Percentiles rank a stretch among this genome's conserved stretches.
phyloP scores from a whole-genome alignment of 53 echinoderm and acorn worm species.

The Holothuria leucospilota region DNA sequence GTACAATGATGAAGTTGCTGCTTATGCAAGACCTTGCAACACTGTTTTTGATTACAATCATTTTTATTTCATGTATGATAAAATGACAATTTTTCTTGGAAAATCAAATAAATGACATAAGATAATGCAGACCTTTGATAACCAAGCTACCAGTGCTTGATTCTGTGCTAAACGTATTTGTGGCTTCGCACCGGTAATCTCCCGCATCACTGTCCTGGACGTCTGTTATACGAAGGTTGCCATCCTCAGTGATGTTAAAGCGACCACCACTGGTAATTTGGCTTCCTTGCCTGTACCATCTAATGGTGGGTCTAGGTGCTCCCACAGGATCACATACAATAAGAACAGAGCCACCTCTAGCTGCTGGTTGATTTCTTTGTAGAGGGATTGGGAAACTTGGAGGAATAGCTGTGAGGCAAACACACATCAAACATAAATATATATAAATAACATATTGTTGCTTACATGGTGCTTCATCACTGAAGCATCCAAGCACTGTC shows the following conservation, averaged over 20 bases:
- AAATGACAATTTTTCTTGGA: too few species aligned
- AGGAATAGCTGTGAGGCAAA: slow-evolving; percentile 64
- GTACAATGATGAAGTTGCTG: too few species aligned
- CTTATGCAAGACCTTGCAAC: too few species aligned
- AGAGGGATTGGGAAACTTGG: slow-evolving; percentile 69
- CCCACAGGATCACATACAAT: slow-evolving; percentile 78
- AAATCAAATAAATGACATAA: too few species aligned
- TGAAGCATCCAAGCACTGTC: too few species aligned
- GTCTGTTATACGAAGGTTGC: slow-evolving; percentile 68
- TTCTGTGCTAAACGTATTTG: slow-evolving; percentile 60
- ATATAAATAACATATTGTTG: too few species aligned
- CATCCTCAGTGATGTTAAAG: slow-evolving; percentile 63
- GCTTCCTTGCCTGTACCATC: slow-evolving; percentile 60
- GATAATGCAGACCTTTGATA: slow-evolving; percentile 64
- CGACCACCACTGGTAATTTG: slow-evolving; percentile 51
- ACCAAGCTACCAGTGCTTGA: slow-evolving; percentile 64
- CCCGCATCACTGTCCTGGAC: slow-evolving; percentile 74
- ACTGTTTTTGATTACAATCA: too few species aligned
- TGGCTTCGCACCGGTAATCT: slow-evolving; percentile 74
- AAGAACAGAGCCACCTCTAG: slow-evolving; percentile 67
- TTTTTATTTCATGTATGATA: too few species aligned
- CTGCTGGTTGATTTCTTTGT: slow-evolving; percentile 77
- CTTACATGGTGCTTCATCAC: too few species aligned
- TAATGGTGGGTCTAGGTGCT: slow-evolving; percentile 78
- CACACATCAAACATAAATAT: neutral